Evolutionary conservation across 2,113 vertebrate species (phyloP), one percentile per base, ranked within the genome.

Genomic region (Nibea coibor): DNA sequence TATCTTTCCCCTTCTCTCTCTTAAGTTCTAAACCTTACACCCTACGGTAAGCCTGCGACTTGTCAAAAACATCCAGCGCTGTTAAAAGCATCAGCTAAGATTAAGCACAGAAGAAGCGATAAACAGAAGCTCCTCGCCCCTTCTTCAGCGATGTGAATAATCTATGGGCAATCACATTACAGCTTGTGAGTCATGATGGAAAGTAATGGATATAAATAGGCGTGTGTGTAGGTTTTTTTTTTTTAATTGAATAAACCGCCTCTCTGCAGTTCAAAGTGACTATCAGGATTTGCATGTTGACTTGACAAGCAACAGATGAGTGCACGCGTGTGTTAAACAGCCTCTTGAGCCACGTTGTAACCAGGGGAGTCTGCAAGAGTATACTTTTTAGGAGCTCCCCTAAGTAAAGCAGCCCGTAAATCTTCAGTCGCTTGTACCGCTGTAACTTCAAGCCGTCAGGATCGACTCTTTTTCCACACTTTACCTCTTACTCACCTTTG

Each of bases 361-460:
- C 90, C 82, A 70, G 59, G 69, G 71, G 64, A 84, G 88, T 78
- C 79, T 87, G 84, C 78, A 62, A 84, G 74, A 79, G 81, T 88
- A 91, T 84, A 88, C 89, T 78, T 92, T 91, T 91, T 88, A 91
- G 82, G 75, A 92, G 89, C 87, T 84, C 85, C 82, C 79, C 45
- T 78, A 79, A 24, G 76, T 83, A 78, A 89, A 86, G 85, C 59
- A 68, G 83, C 62, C 79, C 73, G 82, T 92, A 93, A 93, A 93
- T 93, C 86, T 85, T 81, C 14, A 70, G 78, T 80, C 62, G 19
- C 80, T 77, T 73, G 76, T 57, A 61, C 67, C 19, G 70, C 84
- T 78, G 62, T 57, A 62, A 78, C 85, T 89, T 81, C 28, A 72
- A 85, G 82, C 87, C 17, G 82, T 78, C 53, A 12, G 64, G 88